These are phyloP conservation scores for Hydropotes inermis DNA, from an alignment of 2,113 vertebrate genomes.

Conservation along the genomic window DNA sequence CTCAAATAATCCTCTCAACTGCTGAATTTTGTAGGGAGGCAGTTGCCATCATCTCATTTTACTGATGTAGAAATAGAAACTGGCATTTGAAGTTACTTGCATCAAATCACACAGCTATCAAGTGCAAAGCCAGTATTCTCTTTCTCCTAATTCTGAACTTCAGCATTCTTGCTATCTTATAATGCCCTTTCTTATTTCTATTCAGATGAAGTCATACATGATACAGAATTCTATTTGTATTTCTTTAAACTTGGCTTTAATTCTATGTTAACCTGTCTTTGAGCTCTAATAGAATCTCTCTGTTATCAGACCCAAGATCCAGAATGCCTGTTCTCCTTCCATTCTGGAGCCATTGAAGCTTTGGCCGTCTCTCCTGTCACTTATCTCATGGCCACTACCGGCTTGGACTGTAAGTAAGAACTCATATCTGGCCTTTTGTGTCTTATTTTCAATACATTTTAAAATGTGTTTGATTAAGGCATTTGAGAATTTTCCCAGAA, in stretches of 20 bases:
- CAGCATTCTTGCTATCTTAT: background rate
- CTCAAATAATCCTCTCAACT: background rate
- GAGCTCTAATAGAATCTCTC: slow-evolving; percentile 9
- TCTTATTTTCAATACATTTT: background rate
- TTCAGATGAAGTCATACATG: background rate
- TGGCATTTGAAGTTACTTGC: background rate
- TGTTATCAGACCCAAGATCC: slow-evolving; percentile 87
- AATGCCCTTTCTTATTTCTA: background rate
- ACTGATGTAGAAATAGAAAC: background rate
- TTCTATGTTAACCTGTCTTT: background rate
- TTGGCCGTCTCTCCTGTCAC: slow-evolving; percentile 88
- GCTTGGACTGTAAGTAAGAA: slow-evolving; percentile 87
- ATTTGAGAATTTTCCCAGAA: slow-evolving; percentile 19
- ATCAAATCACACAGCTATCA: background rate
- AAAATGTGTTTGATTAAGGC: background rate
- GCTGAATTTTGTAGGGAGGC: background rate
- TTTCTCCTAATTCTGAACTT: background rate
- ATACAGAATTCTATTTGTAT: background rate
- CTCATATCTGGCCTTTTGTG: background rate
- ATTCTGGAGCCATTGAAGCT: slow-evolving; percentile 86
- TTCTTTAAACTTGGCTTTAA: background rate
- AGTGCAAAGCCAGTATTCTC: background rate
- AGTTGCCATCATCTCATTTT: background rate
- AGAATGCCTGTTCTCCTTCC: slow-evolving; percentile 90
- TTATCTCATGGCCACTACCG: slow-evolving; percentile 91